Base-by-base conservation (phyloP, 2,888 invertebrate species). In the Parascotia fuliginaria region DNA sequence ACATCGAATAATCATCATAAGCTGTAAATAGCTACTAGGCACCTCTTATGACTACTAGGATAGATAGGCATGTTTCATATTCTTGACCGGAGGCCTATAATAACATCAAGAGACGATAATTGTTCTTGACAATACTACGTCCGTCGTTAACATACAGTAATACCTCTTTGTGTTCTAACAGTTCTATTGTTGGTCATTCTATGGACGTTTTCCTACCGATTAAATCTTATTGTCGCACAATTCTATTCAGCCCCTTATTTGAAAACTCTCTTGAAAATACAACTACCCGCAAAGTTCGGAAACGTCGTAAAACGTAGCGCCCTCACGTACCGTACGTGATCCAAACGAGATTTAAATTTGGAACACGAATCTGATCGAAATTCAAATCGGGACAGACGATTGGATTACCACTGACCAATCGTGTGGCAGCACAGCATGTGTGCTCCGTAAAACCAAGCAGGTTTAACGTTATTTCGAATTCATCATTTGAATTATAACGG, bases 311-410 rank as follows among this genome's bases (percentile, higher is more conserved):
- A 42, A 58, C 43, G 61, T 68, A 43, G 53, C 60, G 49, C 52
- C 55, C 58, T 55, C 70, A 65, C 68, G 63, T 65, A 19, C 45
- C 42, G 63, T 58, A 69, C 70, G 68, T 65, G 68, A 63, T 69
- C 56, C 58, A 55, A 59, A 63, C 63, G 16, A 60, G 56, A 68
- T 68, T 68, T 70, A 70, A 68, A 68, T 68, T 65, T 63, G 57
- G 68, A 68, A 68, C 68, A 69, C 45, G 56, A 54, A 63, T 69
- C 56, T 60, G 60, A 63, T 68, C 66, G 68, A 65, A 66, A 68
- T 68, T 68, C 68, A 68, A 68, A 68, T 68, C 55, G 41, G 37
- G 49, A 44, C 51, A 33, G 22, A 16, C 52, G 60, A 65, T 68
- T 69, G 66, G 68, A 63, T 68, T 66, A 70, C 53, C 38, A 45